phyloP scores from a whole-genome alignment of 1,140 invertebrate genomes.

The Listronotus oregonensis region DNA sequence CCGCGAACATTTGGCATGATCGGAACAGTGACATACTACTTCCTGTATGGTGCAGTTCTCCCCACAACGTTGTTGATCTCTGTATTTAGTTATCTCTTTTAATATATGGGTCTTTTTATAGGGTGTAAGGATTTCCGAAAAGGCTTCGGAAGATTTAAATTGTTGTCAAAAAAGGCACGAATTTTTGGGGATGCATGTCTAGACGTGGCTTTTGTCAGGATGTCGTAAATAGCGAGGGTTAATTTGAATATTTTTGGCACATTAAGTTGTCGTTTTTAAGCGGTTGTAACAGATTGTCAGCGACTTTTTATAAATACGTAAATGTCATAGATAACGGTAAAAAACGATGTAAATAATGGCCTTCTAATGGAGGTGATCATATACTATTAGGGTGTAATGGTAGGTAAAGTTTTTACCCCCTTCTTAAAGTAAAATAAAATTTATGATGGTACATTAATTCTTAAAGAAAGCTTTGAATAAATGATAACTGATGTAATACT shows the following conservation, averaged over 20 bases:
- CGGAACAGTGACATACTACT: constrained; percentile 24
- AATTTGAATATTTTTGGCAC: not conserved
- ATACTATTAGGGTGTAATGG: too few species aligned
- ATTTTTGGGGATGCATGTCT: constrained; percentile 8
- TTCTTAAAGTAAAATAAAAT: too few species aligned
- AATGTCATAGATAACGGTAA: too few species aligned
- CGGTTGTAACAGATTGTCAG: constrained; percentile 9
- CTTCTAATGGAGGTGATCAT: too few species aligned
- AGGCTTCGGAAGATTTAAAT: constrained; percentile 25
- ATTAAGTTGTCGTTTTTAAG: constrained; percentile 9
- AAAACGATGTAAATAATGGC: too few species aligned
- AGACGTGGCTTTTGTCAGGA: constrained; percentile 9
- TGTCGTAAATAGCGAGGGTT: constrained; percentile 2
- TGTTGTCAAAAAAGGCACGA: constrained; percentile 13
- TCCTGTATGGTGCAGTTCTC: constrained; percentile 16
- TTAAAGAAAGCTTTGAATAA: too few species aligned
- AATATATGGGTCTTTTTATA: constrained; percentile 28
- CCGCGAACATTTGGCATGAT: constrained; percentile 30
- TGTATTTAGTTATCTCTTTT: constrained; percentile 27
- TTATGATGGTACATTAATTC: too few species aligned
- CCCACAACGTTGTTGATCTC: constrained; percentile 8
- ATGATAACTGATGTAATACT: too few species aligned
- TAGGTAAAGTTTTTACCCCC: too few species aligned
- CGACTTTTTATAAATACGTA: not conserved
- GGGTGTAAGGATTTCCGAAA: constrained; percentile 31